A percentile compares a stretch with the other conserved stretches of the same genome.
phyloP scores from a whole-genome alignment of 2,113 vertebrate species.

The Numenius arquata region DNA sequence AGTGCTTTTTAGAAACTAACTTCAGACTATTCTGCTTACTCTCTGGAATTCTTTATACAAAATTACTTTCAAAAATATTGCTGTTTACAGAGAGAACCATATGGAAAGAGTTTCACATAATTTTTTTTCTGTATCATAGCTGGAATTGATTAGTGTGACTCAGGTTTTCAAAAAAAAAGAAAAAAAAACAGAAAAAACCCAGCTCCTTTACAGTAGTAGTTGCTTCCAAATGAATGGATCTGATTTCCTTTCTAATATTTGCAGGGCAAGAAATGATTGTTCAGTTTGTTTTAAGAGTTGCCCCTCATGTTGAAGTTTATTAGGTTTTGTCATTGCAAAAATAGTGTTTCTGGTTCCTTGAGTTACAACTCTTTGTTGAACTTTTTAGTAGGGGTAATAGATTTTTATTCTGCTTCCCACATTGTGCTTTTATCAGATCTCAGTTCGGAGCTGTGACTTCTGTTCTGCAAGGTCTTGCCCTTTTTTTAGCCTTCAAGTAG shows the following conservation, averaged over 20 bases:
- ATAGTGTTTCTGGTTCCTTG: not conserved
- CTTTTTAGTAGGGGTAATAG: not conserved
- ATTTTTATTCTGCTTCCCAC: not conserved
- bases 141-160: slow-evolving; percentile 24
- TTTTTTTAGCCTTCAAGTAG: not conserved
- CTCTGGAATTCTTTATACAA: not conserved
- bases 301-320: not conserved
- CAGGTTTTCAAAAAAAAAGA: not conserved
- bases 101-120: slow-evolving; percentile 8
- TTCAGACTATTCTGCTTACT: slow-evolving; percentile 5
- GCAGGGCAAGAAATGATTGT: not conserved
- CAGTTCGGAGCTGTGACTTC: not conserved
- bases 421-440: not conserved
- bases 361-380: not conserved
- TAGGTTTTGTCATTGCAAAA: slow-evolving; percentile 11
- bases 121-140: not conserved
- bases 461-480: not conserved
- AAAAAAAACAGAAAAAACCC: not conserved
- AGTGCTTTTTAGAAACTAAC: not conserved
- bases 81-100: slow-evolving; percentile 3
- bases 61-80: slow-evolving; percentile 22
- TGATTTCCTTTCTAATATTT: slow-evolving; percentile 38
- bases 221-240: slow-evolving; percentile 35
- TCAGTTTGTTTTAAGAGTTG: slow-evolving; percentile 12
- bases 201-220: not conserved